Percentiles rank a stretch among this genome's conserved stretches.
Evolutionary conservation across 1,140 invertebrate genomes (phyloP).

Genomic region (Grapholita molesta): DNA sequence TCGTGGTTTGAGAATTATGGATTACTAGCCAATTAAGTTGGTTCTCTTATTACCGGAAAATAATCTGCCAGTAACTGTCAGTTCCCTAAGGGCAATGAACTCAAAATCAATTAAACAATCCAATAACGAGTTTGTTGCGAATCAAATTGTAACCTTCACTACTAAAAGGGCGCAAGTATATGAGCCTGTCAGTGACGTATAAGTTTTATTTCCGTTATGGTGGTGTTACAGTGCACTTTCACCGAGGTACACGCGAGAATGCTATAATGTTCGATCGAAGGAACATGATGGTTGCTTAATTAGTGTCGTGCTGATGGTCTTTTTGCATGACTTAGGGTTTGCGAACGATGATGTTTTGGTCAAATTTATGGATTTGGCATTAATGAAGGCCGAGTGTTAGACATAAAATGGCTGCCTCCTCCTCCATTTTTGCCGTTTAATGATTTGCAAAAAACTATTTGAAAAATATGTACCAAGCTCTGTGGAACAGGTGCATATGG

Average conservation of each 20-base stretch:
- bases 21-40: too few relatives aligned
- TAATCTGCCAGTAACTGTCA: background rate
- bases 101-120: background rate
- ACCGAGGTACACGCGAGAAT: background rate
- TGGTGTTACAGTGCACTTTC: background rate
- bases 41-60: background rate
- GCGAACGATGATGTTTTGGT: too few relatives aligned
- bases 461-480: too few relatives aligned
- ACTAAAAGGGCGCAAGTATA: background rate
- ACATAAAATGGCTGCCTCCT: too few relatives aligned
- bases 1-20: too few relatives aligned
- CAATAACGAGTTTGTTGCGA: background rate
- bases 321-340: background rate
- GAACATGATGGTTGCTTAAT: background rate
- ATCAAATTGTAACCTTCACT: background rate
- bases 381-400: too few relatives aligned
- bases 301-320: background rate
- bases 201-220: background rate
- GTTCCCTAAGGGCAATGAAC: background rate
- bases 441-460: too few relatives aligned
- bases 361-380: too few relatives aligned
- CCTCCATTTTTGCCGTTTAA: too few relatives aligned
- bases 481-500: too few relatives aligned
- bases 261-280: background rate
- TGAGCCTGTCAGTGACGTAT: background rate